Conservation (phyloP, 2,113 vertebrate species). For the Dermatemys mawii region DNA sequence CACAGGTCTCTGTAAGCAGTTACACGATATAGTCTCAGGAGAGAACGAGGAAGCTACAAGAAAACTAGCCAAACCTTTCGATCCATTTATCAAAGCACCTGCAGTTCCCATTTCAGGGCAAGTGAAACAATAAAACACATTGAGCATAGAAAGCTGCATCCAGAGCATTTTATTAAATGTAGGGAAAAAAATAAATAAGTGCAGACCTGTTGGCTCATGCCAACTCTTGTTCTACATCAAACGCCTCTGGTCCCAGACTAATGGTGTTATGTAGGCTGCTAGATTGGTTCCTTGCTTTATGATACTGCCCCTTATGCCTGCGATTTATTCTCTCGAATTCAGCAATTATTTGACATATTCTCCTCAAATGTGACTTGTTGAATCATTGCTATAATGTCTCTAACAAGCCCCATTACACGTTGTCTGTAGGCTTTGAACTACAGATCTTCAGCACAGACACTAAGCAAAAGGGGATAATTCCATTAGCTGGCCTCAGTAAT, state of each 20-base stretch:
- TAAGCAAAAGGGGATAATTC: not conserved
- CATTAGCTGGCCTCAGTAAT: not conserved
- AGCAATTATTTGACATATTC: not conserved
- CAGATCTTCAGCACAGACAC: not conserved
- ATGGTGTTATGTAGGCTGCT: conserved; percentile 62
- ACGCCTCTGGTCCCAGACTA: conserved; percentile 49
- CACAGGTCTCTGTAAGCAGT: not conserved
- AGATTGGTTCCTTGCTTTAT: conserved; percentile 64
- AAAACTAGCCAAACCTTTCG: fast-evolving
- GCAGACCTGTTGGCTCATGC: conserved; percentile 67
- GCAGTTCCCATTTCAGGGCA: conserved; percentile 56
- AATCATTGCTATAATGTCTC: fast-evolving
- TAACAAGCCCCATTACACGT: not conserved
- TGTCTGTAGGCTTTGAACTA: not conserved
- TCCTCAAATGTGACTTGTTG: not conserved
- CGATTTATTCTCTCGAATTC: conserved; percentile 54
- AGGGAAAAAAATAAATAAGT: conserved; percentile 10
- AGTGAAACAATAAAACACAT: conserved; percentile 61
- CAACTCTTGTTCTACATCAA: conserved; percentile 49
- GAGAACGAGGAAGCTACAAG: not conserved
- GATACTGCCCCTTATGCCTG: not conserved
- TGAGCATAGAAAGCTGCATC: conserved; percentile 43
- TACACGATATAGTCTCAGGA: not conserved
- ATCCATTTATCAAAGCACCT: conserved; percentile 33
- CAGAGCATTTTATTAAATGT: conserved; percentile 50